Percentiles rank a stretch among this genome's conserved stretches.
phyloP scores from a whole-genome alignment of 2,113 vertebrate species.

The Gobiocypris rarus region DNA sequence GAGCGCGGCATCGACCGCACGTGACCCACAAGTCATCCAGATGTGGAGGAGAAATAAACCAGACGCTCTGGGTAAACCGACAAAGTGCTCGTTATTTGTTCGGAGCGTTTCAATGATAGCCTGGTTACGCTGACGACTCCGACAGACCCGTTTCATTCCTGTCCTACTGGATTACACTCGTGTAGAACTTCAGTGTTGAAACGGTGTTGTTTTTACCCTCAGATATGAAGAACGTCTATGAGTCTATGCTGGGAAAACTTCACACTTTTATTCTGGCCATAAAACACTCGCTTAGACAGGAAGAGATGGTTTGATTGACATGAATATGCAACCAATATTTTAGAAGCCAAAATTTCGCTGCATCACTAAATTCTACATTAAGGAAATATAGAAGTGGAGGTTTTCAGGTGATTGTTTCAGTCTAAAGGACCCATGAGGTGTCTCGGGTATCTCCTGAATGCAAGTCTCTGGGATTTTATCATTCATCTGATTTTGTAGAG shows the following conservation, averaged over 20 bases:
- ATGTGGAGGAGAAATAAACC: neutral
- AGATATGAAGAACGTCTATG: neutral
- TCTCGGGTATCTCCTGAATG: no score
- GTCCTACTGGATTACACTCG: neutral
- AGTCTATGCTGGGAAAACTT: neutral
- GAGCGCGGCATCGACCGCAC: neutral
- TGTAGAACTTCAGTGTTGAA: neutral
- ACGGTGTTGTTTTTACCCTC: neutral
- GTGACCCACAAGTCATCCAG: neutral
- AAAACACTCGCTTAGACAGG: neutral
- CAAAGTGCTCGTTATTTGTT: neutral
- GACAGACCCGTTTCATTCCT: neutral
- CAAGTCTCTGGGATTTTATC: no score
- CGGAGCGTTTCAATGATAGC: neutral
- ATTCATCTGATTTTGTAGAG: no score
- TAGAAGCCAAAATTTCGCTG: no score
- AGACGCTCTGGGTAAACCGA: neutral
- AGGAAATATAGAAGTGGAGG: no score
- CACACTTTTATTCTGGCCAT: neutral
- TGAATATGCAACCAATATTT: no score
- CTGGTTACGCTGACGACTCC: neutral
- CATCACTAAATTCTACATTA: no score
- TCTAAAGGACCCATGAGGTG: no score
- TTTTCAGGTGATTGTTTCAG: no score
- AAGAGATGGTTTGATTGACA: neutral